A percentile compares a stretch with the other conserved stretches of the same genome.
phyloP scores from a whole-genome alignment of 1,140 invertebrate species.

The Megalopta genalis region DNA sequence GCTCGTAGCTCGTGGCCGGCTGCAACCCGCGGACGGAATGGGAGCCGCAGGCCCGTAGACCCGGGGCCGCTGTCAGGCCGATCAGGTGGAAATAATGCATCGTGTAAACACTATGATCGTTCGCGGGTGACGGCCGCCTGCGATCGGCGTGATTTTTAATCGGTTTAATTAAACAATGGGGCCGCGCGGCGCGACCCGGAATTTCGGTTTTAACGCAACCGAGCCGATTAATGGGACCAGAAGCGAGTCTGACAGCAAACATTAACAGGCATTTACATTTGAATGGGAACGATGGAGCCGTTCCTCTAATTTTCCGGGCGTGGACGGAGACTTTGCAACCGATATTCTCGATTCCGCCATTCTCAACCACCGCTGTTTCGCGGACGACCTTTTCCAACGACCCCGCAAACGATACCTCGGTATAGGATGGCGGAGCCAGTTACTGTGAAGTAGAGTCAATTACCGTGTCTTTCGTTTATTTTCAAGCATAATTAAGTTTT shows the following conservation, averaged over 20 bases:
- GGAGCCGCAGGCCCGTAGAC: too few relatives aligned
- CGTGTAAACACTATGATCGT: neutral
- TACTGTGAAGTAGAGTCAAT: too few relatives aligned
- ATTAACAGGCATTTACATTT: slow-evolving; percentile 35
- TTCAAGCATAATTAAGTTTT: too few relatives aligned
- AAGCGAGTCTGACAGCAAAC: slow-evolving; percentile 18
- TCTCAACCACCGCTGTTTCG: neutral
- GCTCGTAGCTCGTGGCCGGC: too few relatives aligned
- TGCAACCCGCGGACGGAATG: too few relatives aligned
- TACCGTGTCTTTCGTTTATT: too few relatives aligned
- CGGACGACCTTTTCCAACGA: neutral
- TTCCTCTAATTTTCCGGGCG: slow-evolving; percentile 16
- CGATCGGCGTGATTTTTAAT: slow-evolving; percentile 10
- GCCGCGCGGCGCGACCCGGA: neutral
- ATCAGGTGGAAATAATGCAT: neutral
- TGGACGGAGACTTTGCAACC: neutral
- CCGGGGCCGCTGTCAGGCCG: neutral
- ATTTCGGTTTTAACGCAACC: slow-evolving; percentile 25
- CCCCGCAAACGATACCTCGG: neutral
- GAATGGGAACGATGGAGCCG: slow-evolving; percentile 5
- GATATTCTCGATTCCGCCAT: neutral
- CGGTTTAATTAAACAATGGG: slow-evolving; percentile 18
- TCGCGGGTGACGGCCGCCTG: neutral
- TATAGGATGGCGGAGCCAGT: neutral
- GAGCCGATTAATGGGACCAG: neutral